Evolutionary conservation across 2,888 invertebrate genomes (phyloP).

Genomic region (Tiliacea aurago): DNA sequence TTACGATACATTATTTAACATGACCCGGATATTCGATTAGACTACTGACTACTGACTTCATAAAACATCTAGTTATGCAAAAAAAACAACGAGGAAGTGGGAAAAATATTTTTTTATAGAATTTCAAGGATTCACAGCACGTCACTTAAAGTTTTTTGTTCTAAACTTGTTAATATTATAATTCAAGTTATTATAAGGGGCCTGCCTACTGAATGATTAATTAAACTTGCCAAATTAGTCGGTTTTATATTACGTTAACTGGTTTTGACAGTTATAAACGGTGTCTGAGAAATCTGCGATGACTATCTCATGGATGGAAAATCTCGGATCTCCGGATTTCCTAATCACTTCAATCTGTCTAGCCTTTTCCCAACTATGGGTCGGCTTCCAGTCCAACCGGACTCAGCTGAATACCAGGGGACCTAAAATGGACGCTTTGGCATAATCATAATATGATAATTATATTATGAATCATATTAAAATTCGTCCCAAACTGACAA

Average conservation of each 20-base stretch:
- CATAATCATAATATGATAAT: too few relatives aligned
- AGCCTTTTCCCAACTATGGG: too few relatives aligned
- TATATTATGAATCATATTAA: too few relatives aligned
- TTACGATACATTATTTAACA: constrained; percentile 55
- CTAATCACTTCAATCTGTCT: neutral
- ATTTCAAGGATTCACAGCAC: constrained; percentile 75
- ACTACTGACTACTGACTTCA: constrained; percentile 67
- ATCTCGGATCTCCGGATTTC: constrained; percentile 1
- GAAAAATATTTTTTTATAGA: constrained; percentile 72
- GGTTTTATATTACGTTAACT: constrained; percentile 26
- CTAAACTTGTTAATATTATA: constrained; percentile 46
- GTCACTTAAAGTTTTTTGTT: constrained; percentile 63
- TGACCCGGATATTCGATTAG: constrained; percentile 74
- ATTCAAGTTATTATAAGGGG: constrained; percentile 38
- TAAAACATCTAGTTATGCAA: constrained; percentile 68
- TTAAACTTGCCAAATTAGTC: constrained; percentile 54
- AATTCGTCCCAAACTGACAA: too few relatives aligned
- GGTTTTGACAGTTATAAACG: constrained; percentile 41
- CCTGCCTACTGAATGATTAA: constrained; percentile 46
- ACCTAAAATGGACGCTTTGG: too few relatives aligned
- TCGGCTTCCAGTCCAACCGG: too few relatives aligned
- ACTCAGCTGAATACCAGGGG: too few relatives aligned
- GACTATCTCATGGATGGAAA: constrained; percentile 10
- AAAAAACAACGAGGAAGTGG: constrained; percentile 80
- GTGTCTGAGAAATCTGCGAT: constrained; percentile 24